phyloP scores from a whole-genome alignment of 2,888 invertebrate genomes.

The Isotomurus palustris region DNA sequence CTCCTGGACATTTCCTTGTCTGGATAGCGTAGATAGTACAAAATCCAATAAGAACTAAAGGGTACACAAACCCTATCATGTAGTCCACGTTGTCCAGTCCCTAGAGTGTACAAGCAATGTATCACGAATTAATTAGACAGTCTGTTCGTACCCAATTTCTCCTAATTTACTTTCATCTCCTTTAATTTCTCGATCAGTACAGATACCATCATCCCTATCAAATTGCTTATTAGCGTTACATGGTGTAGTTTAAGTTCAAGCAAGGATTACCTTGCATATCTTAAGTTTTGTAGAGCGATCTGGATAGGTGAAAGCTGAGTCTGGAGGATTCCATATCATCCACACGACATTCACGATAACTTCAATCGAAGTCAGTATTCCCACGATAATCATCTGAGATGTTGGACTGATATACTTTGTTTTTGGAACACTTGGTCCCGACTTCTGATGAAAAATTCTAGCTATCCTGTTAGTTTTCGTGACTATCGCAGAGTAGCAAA shows the following conservation, averaged over 20 bases:
- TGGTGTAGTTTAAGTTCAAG: no score
- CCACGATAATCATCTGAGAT: conserved; percentile 54
- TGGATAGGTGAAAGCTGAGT: conserved; percentile 51
- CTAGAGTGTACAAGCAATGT: no score
- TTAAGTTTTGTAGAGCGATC: conserved; percentile 49
- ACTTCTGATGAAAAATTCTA: conserved; percentile 54
- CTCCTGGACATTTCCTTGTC: conserved; percentile 58
- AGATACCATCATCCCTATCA: no score
- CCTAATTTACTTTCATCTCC: no score
- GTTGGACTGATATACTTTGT: conserved; percentile 51
- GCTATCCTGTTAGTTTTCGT: conserved; percentile 58
- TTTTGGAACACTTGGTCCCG: conserved; percentile 49
- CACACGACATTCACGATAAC: conserved; percentile 54
- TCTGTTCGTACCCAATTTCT: no score
- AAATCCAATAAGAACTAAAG: conserved; percentile 54
- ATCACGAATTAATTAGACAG: no score
- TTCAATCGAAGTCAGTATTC: conserved; percentile 54
- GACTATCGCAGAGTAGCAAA: conserved; percentile 56
- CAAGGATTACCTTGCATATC: conserved; percentile 49
- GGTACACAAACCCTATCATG: conserved; percentile 54
- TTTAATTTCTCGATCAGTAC: no score
- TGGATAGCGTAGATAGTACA: conserved; percentile 58
- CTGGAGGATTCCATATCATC: conserved; percentile 54
- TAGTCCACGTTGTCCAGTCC: conserved; percentile 55
- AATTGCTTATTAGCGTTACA: no score